Conservation (phyloP, 2,888 invertebrate genomes). For the Drosophila helvetica region DNA sequence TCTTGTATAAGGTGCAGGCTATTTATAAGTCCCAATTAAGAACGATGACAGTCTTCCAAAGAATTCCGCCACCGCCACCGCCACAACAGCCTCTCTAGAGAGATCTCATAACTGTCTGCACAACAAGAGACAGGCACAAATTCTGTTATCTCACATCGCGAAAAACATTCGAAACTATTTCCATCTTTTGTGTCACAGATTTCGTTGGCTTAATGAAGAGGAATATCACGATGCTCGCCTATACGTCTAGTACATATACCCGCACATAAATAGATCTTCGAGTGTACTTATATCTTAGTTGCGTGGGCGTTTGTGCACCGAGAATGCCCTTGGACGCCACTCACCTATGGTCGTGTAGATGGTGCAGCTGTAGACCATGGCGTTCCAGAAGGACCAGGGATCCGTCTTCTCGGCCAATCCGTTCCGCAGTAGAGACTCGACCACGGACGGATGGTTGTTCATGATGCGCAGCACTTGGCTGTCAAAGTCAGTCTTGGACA, state of each 20-base stretch:
- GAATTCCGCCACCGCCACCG: conserved; percentile 28
- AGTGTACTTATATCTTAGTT: conserved; percentile 12
- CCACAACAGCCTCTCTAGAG: conserved; percentile 8
- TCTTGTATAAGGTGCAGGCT: conserved; percentile 14
- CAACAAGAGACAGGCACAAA: conserved; percentile 29
- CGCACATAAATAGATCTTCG: conserved; percentile 22
- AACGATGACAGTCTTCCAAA: conserved; percentile 70
- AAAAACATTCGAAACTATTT: conserved; percentile 62
- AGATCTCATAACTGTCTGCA: conserved; percentile 55
- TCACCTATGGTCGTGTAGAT: conserved; percentile 95
- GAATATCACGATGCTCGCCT: background rate
- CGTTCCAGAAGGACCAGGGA: conserved; percentile 93
- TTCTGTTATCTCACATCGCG: conserved; percentile 36
- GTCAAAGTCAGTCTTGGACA: conserved; percentile 83
- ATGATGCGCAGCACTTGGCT: conserved; percentile 84
- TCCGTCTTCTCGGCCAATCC: conserved; percentile 58
- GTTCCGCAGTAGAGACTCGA: conserved; percentile 66
- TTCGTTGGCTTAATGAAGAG: conserved; percentile 54
- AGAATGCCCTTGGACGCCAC: conserved; percentile 61
- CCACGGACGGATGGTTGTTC: conserved; percentile 86
- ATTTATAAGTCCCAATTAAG: conserved; percentile 46
- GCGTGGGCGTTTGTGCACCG: conserved; percentile 46
- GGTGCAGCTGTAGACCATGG: conserved; percentile 94
- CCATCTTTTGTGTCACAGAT: conserved; percentile 69
- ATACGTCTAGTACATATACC: conserved; percentile 27